Conservation (phyloP, 2,888 invertebrate species). For the Hypercompe scribonia region DNA sequence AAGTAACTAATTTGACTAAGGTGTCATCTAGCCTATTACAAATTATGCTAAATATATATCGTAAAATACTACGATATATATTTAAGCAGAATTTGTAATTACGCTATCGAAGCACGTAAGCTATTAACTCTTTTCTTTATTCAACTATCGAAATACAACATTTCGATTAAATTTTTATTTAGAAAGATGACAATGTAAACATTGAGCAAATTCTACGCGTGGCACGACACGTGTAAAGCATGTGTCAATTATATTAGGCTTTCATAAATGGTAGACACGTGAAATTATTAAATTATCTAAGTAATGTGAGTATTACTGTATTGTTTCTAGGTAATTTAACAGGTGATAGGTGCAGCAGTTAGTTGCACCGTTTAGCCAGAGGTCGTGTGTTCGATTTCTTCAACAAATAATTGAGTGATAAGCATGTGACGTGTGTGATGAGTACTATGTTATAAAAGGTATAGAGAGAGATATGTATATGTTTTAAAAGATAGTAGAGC, state of each 20-base stretch:
- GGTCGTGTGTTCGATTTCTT: neutral
- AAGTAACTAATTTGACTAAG: too few species aligned
- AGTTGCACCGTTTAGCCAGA: neutral
- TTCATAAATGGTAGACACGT: neutral
- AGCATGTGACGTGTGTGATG: too few species aligned
- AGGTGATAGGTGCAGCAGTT: neutral
- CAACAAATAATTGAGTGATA: too few species aligned
- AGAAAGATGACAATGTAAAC: neutral
- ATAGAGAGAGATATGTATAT: too few species aligned
- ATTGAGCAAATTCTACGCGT: neutral
- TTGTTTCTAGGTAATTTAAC: too few species aligned
- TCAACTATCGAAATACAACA: neutral
- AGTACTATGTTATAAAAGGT: too few species aligned
- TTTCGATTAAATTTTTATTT: neutral
- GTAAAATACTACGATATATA: too few species aligned
- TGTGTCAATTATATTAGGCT: neutral
- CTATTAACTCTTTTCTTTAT: neutral
- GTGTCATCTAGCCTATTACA: too few species aligned
- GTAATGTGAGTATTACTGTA: neutral
- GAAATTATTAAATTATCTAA: neutral
- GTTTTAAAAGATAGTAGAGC: too few species aligned
- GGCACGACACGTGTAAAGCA: neutral
- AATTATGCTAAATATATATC: too few species aligned
- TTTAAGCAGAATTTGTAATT: too few species aligned
- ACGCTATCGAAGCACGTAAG: neutral